Conservation (phyloP, 2,888 invertebrate species). For the Aproaerema taeniolella region DNA sequence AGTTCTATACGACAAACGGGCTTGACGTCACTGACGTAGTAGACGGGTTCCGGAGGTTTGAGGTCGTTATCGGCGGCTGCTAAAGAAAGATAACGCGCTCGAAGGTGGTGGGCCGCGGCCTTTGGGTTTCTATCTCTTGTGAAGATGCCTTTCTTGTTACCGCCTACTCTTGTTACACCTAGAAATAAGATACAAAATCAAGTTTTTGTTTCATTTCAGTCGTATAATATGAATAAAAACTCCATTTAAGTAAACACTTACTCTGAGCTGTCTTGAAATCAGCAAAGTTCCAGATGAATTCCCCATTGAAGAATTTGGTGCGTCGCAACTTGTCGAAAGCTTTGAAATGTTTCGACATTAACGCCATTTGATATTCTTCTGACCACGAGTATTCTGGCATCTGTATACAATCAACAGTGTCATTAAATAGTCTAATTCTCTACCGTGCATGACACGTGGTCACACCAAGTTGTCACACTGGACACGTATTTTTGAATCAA, state of each 20-base stretch:
- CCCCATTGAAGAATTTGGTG: slow-evolving; percentile 91
- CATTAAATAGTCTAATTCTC: too few relatives aligned
- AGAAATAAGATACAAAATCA: not conserved
- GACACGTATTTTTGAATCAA: too few relatives aligned
- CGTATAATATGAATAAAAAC: too few relatives aligned
- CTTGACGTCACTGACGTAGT: slow-evolving; percentile 67
- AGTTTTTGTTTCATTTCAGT: too few relatives aligned
- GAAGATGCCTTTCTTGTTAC: slow-evolving; percentile 95
- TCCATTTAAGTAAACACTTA: not conserved
- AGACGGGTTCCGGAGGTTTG: slow-evolving; percentile 74
- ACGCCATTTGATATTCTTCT: slow-evolving; percentile 94
- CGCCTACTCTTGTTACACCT: slow-evolving; percentile 89
- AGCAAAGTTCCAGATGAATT: slow-evolving; percentile 99
- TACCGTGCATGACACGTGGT: too few relatives aligned
- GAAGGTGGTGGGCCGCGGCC: slow-evolving; percentile 88
- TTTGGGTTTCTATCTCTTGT: slow-evolving; percentile 95
- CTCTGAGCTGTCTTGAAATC: slow-evolving; percentile 97
- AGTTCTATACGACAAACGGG: slow-evolving; percentile 48
- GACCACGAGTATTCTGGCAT: slow-evolving; percentile 92
- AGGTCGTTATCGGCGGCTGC: slow-evolving; percentile 77
- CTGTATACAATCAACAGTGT: too few relatives aligned
- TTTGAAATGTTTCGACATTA: slow-evolving; percentile 91
- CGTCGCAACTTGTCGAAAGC: slow-evolving; percentile 91
- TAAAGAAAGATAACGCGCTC: slow-evolving; percentile 85
- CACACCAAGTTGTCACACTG: too few relatives aligned